Base-by-base conservation (phyloP, 2,797 vertebrate species). In the Otolemur crassicaudatus region DNA sequence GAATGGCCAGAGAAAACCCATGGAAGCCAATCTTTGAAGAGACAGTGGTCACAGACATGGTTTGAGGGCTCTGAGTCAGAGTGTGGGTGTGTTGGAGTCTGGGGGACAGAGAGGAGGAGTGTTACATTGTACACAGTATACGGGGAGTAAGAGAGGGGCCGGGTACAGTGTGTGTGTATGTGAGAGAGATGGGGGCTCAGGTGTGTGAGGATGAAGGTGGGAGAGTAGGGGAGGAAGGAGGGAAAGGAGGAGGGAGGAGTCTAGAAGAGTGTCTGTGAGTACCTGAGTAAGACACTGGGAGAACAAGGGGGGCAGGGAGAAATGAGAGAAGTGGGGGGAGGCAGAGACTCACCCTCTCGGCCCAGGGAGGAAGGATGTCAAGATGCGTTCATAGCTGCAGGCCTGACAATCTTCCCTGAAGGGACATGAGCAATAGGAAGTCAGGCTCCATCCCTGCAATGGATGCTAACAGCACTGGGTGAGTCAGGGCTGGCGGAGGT, bases 121-220 rank as follows among this genome's bases (percentile, higher is more conserved):
- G 34, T 12, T 79, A 13, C 4, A 40, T 11, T n/a, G 56, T 77
- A 19, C 20, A 3, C 7, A 56, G 22, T 25, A 22, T 22, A 25
- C 49, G 31, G 34, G n/a, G n/a, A 53, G 27, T 19, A 53, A 25
- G 11, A 46, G 2, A 40, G 25, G 23, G 19, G 63, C 17, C 1
- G 2, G 6, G 53, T 29, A 0, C 22, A 20, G 25, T 40, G 4
- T 4, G 8, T 13, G 11, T 25, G 10, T 46, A 53, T 8, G 16
- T 46, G 11, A 3, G 46, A 69, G 9, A 56, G 63, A 67, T 4
- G 31, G 8, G 12, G 20, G 34, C 6, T 53, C 7, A 5, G 11
- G 69, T 17, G 9, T 53, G 43, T 34, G 17, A 43, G 70, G 63
- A 43, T 31, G n/a, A 23, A 79, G n/a, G 4, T 9, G 7, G 20